Conservation (phyloP, 2,113 vertebrate species). For the Origma solitaria region DNA sequence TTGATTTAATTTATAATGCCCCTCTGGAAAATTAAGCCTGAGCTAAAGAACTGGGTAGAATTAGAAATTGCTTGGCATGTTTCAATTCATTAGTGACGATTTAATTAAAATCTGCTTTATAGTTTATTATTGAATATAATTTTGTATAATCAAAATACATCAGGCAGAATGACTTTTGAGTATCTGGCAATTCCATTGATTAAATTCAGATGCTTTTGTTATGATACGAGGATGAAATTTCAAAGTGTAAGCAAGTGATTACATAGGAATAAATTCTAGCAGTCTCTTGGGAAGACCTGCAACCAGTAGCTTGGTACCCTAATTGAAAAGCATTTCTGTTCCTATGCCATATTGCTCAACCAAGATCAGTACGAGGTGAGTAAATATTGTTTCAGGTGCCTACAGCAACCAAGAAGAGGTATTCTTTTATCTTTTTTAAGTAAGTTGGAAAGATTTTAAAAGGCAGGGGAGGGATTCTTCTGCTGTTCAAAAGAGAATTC, state of each 20-base stretch:
- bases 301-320: neutral
- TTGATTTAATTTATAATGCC: neutral
- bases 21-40: neutral
- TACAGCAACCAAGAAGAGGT: neutral
- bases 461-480: neutral
- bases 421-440: neutral
- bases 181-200: slow-evolving; percentile 27
- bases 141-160: slow-evolving; percentile 37
- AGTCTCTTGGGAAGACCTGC: neutral
- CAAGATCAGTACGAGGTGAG: neutral
- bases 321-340: neutral
- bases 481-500: neutral
- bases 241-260: neutral
- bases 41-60: neutral
- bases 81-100: slow-evolving; percentile 6
- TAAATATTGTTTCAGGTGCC: neutral
- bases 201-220: slow-evolving; percentile 31
- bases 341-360: neutral
- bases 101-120: slow-evolving; percentile 26
- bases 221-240: neutral
- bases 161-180: neutral
- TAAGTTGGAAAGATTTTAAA: neutral
- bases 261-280: neutral
- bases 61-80: slow-evolving; percentile 2
- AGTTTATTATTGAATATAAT: slow-evolving; percentile 8